Conservation (phyloP, 2,888 invertebrate genomes). For the Philonicus albiceps region DNA sequence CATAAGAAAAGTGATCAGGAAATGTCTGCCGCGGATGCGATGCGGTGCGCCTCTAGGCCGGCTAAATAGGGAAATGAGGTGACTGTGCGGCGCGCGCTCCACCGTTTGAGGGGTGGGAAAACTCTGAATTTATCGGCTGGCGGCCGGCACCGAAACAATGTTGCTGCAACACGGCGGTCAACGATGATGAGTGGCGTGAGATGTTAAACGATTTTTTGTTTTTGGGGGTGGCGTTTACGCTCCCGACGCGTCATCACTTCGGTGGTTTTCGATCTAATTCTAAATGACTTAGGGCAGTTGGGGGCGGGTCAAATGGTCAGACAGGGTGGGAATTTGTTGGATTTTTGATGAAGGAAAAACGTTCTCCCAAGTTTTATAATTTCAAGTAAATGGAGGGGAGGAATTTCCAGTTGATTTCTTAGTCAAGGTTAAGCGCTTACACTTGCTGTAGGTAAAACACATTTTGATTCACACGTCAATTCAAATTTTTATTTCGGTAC, state of each 20-base stretch:
- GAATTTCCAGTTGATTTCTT: neutral
- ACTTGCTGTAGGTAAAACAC: neutral
- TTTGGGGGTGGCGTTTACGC: neutral
- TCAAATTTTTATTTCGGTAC: no score
- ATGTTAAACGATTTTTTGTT: neutral
- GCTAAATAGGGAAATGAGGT: constrained; percentile 9
- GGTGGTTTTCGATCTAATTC: neutral
- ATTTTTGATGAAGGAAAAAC: neutral
- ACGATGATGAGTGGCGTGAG: neutral
- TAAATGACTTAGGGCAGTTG: neutral
- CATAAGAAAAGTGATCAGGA: constrained; percentile 15
- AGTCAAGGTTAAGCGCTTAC: neutral
- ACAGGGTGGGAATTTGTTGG: neutral
- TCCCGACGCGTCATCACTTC: no score
- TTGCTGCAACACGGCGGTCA: neutral
- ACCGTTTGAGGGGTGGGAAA: neutral
- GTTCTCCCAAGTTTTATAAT: neutral
- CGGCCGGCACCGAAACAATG: neutral
- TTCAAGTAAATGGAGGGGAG: neutral
- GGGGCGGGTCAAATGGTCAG: neutral
- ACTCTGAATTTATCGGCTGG: neutral
- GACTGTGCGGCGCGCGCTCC: neutral
- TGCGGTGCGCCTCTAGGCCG: constrained; percentile 15
- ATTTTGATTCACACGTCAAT: no score
- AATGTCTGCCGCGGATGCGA: neutral